Base-by-base conservation (phyloP, 2,888 invertebrate genomes). In the Drosophila infuscata region DNA sequence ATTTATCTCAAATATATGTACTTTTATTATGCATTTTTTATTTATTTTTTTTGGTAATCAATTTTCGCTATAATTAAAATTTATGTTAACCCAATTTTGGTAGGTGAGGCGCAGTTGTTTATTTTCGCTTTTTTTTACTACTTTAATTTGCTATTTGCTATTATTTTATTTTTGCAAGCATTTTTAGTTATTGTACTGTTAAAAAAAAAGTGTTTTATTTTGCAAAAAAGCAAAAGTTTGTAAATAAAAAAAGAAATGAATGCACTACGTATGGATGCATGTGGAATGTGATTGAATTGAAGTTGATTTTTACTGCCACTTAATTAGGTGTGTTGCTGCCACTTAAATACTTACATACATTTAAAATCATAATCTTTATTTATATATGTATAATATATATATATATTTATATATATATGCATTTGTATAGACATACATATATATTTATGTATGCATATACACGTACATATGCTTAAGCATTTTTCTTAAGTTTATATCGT, bases 321-420 rank as follows among this genome's bases (percentile, higher is more conserved):
- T 82, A 87, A 89, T 79, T 89, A 85, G 36, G 61, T 66, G 41
- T 43, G n/a, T 49, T 38, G 32, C 53, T 89, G 88, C 87, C 89
- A 81, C 82, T 84, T 86, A 80, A 79, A 82, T 83, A 88, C 84
- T 86, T 90, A 90, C 86, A 90, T 89, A 89, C 86, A 88, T 74
- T 79, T 86, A 81, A 90, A 88, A 89, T 25, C 88, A 89, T 89
- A 87, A 76, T 73, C 63, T 72, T 58, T 61, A 57, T 59, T 59
- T 53, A 62, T 64, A 69, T 51, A 76, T 70, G 33, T 56, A 59
- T 63, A 51, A 43, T 65, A 11, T 63, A 58, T 70, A 60, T 63
- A 43, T 68, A 59, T 75, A 41, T 66, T 33, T 66, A 60, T 63
- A 60, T 65, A 17, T 63, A 66, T 46, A 46, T 25, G 46, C 46